Evolutionary conservation across 2,888 invertebrate genomes (phyloP), one percentile per base, ranked within the genome.

Genomic region (Lasioglossum marginatum): DNA sequence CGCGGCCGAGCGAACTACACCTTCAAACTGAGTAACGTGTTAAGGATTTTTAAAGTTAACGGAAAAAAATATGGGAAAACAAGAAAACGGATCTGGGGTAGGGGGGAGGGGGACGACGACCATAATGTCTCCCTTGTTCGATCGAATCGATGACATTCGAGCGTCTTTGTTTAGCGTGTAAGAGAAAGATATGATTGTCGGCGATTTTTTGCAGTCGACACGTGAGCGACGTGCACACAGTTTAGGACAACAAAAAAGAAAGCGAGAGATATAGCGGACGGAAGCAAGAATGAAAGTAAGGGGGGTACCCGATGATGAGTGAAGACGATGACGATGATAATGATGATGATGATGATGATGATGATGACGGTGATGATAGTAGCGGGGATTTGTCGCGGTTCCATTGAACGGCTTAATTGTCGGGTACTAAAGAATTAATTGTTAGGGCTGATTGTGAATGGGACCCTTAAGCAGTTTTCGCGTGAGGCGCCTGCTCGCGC

Each of bases 31-130:
- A 92, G 92, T 92, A 91, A 91, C 85, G 88, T 40, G 89, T 91
- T 70, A 93, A 93, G 92, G 74, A 89, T 93, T 93, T 93, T 92
- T 92, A 92, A 92, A 90, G 87, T 90, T 92, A 92, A 92, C 85
- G 1, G 19, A 37, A 68, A 43, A 68, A 37, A 2, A n/a, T 52
- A 52, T 52, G n/a, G 52, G 10, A n/a, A 68, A 23, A 37, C 68
- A 37, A 68, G 14, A 68, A 37, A 37, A 68, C 34, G 23, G 68
- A 34, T 34, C 34, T 34, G 31, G 31, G 52, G 8, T 2, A 4
- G 45, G 48, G 52, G 52, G 0, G 2, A 23, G 3, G n/a, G n/a
- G n/a, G 57, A 4, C n/a, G 31, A 63, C 31, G 31, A 63, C 31
- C 31, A 5, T 19, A 5, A 19, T 4, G n/a, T 63, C 63, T 0